Evolutionary conservation across 2,797 vertebrate genomes (phyloP), one percentile per base, ranked within the genome.

Genomic region (Silurus aristotelis): DNA sequence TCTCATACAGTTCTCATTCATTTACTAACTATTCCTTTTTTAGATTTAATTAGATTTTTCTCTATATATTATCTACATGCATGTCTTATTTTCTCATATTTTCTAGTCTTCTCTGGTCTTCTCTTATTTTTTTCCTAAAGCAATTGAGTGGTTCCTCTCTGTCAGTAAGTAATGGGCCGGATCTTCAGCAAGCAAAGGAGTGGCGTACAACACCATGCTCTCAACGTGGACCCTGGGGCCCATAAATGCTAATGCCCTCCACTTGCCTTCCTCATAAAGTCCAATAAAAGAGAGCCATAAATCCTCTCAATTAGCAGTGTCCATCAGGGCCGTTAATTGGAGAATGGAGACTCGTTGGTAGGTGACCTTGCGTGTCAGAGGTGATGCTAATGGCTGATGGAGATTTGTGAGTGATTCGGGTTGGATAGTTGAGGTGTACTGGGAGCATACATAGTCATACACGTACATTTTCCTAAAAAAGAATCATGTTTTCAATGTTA

Each of bases 271-370:
- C 94, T 95, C 94, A 95, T 95, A 94, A 96, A 95, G 93, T 92
- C 94, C 94, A 95, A 95, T 95, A 95, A 95, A 95, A 95, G 93
- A 90, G 92, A 91, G 91, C 91, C 93, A 94, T 95, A 94, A 96
- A 95, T 96, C 94, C 93, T 90, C 92, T 93, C 95, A 95, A 96
- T 96, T 95, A 96, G 94, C 93, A 91, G 92, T 92, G 93, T 96
- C 94, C 93, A 95, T 96, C 95, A 95, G 95, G 93, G 91, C 91
- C 91, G 93, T 95, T 96, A 96, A 95, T 95, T 96, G 94, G 94
- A 95, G 93, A 95, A 94, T 92, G 91, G 93, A 94, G 94, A 94
- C 92, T 92, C 91, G 93, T 92, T 93, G 91, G 90, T 91, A 91
- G 92, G 94, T 95, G 95, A 95, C 95, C 95, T 95, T 96, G 94